These are phyloP conservation scores for Enteromius radiatus DNA, from an alignment of 2,797 vertebrate species.

Conservation along the genomic window DNA sequence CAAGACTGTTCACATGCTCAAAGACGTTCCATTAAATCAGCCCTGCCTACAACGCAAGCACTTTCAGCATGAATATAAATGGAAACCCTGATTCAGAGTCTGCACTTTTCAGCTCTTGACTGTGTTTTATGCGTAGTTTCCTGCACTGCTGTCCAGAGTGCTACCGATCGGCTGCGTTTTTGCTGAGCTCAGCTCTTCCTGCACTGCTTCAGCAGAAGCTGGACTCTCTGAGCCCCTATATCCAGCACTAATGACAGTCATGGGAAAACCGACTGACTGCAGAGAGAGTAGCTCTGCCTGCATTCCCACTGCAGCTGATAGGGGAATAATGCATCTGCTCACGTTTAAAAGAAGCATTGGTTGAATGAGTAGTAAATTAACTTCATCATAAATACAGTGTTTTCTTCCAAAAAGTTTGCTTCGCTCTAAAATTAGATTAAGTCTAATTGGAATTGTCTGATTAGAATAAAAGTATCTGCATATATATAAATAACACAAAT, in stretches of 20 bases:
- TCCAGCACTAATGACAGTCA: constrained; percentile 39
- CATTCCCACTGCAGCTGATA: constrained; percentile 6
- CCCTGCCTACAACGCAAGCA: constrained; percentile 8
- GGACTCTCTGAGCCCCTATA: not conserved
- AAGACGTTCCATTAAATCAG: not conserved
- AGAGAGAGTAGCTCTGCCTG: not conserved
- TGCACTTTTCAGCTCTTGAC: constrained; percentile 20
- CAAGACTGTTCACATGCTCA: not conserved
- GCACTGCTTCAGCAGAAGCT: constrained; percentile 47
- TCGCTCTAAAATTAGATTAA: not conserved
- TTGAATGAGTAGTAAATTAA: not conserved
- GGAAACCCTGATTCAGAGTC: constrained; percentile 15
- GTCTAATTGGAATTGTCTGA: not conserved
- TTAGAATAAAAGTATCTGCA: not conserved
- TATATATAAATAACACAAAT: not conserved
- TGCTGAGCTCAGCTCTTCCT: constrained; percentile 46
- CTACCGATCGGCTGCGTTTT: constrained; percentile 38
- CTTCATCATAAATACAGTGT: not conserved
- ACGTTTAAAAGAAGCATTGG: not conserved
- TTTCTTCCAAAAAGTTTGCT: not conserved
- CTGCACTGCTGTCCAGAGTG: constrained; percentile 40
- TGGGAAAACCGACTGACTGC: constrained; percentile 26
- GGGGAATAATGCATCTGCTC: not conserved
- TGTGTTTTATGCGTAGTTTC: constrained; percentile 36
- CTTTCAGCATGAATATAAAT: not conserved